Base-by-base conservation (phyloP, 1,140 invertebrate genomes). In the Drosophila sucinea region DNA sequence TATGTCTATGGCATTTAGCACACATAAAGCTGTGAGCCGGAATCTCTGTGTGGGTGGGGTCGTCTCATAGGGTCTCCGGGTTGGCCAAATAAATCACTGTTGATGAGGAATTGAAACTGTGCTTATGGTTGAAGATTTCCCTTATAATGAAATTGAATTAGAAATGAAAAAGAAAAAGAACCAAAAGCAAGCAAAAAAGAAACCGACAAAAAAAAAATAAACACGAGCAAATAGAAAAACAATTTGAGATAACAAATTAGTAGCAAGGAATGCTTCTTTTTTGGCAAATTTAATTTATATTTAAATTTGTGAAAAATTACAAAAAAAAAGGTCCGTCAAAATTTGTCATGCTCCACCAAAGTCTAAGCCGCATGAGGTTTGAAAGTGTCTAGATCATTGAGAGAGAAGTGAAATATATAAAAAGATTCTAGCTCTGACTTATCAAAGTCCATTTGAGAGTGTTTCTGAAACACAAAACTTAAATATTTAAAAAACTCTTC, bases 1-100 rank as follows among this genome's bases (percentile, higher is more conserved):
- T 51, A 51, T 51, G 44, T 51, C 44, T 51, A 51, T 51, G 69
- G 71, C 71, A 65, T 58, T 74, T 60, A 69, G 55, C 63, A 67
- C 70, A 67, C 56, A 73, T 73, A 47, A 67, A 56, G 44, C 44
- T 51, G 44, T 51, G 44, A 51, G 44, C 44, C 44, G 44, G 44
- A 51, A 51, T 51, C 44, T 51, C 23, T 51, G 23, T 51, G 44
- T 51, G 44, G 23, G 44, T 51, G 44, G 44, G 44, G 25, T 17
- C 23, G 44, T 51, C 17, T 17, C 23, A 54, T 47, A 61, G 61
- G 25, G 56, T 62, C 62, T 61, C 32, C 32, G 58, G 41, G 62
- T 68, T 64, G 54, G 54, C 56, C 51, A 41, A 41, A 51, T 51
- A 51, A 51, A 51, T 51, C 44, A 51, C 44, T 51, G 44, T 51